Percentiles rank a stretch among this genome's conserved stretches.
These are phyloP conservation scores for Petrocephalus microphthalmus DNA, from an alignment of 2,113 vertebrate species.

Conservation along the genomic window DNA sequence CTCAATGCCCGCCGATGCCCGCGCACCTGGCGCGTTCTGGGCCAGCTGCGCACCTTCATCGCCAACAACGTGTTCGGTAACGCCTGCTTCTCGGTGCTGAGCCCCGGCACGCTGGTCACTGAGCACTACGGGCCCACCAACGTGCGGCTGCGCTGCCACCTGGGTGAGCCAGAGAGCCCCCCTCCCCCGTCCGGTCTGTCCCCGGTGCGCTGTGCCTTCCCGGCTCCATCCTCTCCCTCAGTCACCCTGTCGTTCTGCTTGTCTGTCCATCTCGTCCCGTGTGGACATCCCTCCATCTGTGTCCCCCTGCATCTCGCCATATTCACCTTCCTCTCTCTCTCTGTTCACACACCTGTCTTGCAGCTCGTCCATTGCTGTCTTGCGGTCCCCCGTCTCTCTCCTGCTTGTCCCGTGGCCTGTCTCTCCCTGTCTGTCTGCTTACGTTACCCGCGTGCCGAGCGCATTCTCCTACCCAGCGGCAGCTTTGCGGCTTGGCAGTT, in stretches of 20 bases:
- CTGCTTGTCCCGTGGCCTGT: not conserved
- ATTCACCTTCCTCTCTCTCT: not conserved
- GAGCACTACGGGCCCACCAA: conserved; percentile 97
- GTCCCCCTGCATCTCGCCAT: not conserved
- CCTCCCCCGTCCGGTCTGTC: not conserved
- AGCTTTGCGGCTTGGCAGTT: not conserved
- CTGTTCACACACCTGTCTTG: not conserved
- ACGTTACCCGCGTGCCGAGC: not conserved
- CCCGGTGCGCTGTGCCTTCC: not conserved
- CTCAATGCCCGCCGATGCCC: conserved; percentile 91
- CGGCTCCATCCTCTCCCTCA: not conserved
- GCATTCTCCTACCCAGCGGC: not conserved
- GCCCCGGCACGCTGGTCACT: conserved; percentile 78
- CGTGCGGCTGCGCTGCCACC: conserved; percentile 90
- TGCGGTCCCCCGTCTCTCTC: not conserved
- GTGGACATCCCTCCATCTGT: not conserved
- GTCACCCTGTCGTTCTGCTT: not conserved
- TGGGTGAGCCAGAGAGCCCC: conserved; percentile 59
- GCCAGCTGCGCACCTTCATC: conserved; percentile 93
- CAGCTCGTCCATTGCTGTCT: not conserved
- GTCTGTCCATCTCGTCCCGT: not conserved
- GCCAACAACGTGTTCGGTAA: conserved; percentile 96
- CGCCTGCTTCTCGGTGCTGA: conserved; percentile 90
- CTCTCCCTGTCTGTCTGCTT: not conserved
- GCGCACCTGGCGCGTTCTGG: conserved; percentile 86